Evolutionary conservation across 2,888 invertebrate species (phyloP), one percentile per base, ranked within the genome.

Genomic region (Drosophila macrospina): DNA sequence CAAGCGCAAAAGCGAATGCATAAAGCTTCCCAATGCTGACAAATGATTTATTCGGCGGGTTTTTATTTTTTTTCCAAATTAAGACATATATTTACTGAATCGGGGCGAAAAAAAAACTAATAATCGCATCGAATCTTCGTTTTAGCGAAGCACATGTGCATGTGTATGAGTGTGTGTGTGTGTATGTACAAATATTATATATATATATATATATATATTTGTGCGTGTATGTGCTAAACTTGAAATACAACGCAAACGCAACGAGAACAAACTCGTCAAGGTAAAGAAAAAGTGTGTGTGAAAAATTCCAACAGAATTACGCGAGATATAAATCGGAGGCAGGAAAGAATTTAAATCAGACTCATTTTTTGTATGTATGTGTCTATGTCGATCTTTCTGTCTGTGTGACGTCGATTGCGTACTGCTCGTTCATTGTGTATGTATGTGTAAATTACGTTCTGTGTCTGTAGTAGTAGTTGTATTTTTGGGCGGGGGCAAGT

Each of bases 291-390:
- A 65, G 42, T 57, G 67, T 78, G 73, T 77, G 74, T 81, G 81
- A 78, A 83, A 83, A 80, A 86, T 84, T 80, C 80, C 76, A 78
- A 83, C 66, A 42, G 78, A 86, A 76, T 82, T 82, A 82, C 80
- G 86, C 80, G 83, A 82, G 76, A 73, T 74, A 54, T 57, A 68
- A 65, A 64, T 76, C 61, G 56, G 66, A 59, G 61, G 50, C 62
- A 60, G 59, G 41, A 71, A 75, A 55, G 47, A 75, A 74, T 42
- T 48, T 71, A 56, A 56, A 67, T 75, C 57, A 62, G 66, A 71
- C 63, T 74, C 44, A n/a, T n/a, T 66, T 48, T 65, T 42, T 54
- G 28, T 57, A 41, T 42, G 37, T 55, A 37, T 47, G 41, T 16
- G n/a, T 34, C 32, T 52, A 28, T 54, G 36, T 32, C 15, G 20